Conservation (phyloP, 2,113 vertebrate species). For the Rhinoptilus africanus region DNA sequence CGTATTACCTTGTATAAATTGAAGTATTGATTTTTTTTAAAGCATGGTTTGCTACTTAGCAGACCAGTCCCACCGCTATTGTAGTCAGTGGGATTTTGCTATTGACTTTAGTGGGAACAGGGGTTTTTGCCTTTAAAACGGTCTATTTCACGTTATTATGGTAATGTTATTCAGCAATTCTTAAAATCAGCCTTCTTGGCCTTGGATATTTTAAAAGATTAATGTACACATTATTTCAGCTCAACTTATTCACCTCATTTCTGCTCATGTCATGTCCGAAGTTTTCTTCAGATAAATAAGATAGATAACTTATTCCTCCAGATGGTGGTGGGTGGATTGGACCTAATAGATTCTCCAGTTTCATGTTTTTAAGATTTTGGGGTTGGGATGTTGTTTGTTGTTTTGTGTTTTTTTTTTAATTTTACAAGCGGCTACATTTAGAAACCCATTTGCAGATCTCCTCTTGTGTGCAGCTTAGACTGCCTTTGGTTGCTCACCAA, state of each 20-base stretch:
- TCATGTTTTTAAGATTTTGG: not conserved
- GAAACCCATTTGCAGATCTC: constrained; percentile 33
- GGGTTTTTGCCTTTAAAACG: not conserved
- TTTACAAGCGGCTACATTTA: constrained; percentile 47
- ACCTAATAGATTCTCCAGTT: constrained; percentile 46
- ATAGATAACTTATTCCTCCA: constrained; percentile 36
- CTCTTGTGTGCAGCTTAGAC: constrained; percentile 32
- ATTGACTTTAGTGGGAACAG: not conserved
- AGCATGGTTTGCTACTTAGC: constrained; percentile 54
- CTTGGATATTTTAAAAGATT: constrained; percentile 32
- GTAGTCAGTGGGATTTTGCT: constrained; percentile 35
- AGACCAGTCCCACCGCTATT: constrained; percentile 4
- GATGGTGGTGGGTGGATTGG: constrained; percentile 46
- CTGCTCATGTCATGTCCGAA: not conserved
- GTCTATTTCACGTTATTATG: constrained; percentile 33
- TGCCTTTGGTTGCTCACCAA: constrained; percentile 44
- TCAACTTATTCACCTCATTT: constrained; percentile 39
- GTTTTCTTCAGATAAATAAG: constrained; percentile 33
- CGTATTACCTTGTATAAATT: constrained; percentile 43
- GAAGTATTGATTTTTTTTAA: constrained; percentile 59
- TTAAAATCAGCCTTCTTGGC: constrained; percentile 10
- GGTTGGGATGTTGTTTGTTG: not conserved
- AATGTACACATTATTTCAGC: constrained; percentile 3
- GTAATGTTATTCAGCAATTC: not conserved
- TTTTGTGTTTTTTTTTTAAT: not conserved